Conservation (phyloP, 2,888 invertebrate species). For the Troglohyphantes excavatus region DNA sequence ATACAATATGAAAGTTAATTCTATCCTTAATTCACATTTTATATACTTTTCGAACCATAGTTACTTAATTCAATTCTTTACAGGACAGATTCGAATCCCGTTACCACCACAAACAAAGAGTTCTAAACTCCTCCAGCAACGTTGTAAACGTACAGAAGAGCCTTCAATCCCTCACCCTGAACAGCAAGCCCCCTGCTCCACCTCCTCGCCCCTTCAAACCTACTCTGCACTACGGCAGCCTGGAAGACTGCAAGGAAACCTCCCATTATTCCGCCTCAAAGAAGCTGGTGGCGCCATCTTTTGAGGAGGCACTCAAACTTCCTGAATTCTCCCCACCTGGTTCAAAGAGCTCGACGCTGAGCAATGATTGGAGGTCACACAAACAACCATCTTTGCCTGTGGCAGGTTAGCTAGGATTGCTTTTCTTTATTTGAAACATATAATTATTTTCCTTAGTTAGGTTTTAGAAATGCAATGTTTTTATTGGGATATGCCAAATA, state of each 20-base stretch:
- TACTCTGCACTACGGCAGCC: slow-evolving; percentile 32
- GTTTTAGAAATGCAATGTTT: no score
- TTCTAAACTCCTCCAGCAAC: slow-evolving; percentile 10
- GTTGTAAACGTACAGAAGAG: slow-evolving; percentile 24
- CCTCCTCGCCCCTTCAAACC: slow-evolving; percentile 65
- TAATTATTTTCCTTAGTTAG: no score
- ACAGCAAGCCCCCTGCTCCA: slow-evolving; percentile 73
- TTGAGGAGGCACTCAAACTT: slow-evolving; percentile 55
- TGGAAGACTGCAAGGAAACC: slow-evolving; percentile 42
- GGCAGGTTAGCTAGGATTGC: slow-evolving; percentile 33
- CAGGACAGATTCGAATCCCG: slow-evolving; percentile 71
- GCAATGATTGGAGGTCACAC: slow-evolving; percentile 27
- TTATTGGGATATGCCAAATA: no score
- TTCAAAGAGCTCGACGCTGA: slow-evolving; percentile 46
- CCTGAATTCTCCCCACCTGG: slow-evolving; percentile 37
- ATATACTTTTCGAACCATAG: no score
- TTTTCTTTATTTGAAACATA: no score
- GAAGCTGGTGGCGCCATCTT: slow-evolving; percentile 46
- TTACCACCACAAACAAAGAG: slow-evolving; percentile 37
- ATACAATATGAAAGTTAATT: no score
- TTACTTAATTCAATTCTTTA: no score
- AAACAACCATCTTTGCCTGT: slow-evolving; percentile 53
- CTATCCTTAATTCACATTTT: no score
- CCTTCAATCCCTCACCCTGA: slow-evolving; percentile 37
- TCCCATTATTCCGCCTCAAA: slow-evolving; percentile 48